Conservation (phyloP, 1,140 invertebrate genomes). For the Pogonus chalceus region DNA sequence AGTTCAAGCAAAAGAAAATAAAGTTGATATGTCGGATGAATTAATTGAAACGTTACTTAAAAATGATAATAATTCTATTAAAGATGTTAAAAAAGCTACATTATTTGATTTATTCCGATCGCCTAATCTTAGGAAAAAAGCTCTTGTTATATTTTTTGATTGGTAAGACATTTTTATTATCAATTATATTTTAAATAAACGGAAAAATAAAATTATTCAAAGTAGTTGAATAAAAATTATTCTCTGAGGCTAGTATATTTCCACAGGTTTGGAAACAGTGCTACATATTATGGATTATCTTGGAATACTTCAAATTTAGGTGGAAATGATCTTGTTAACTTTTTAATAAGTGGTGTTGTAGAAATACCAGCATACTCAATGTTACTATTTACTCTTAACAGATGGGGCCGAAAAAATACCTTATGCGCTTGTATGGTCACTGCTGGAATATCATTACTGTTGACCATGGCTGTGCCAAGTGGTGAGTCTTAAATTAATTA, state of each 20-base stretch:
- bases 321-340: slow-evolving; percentile 64
- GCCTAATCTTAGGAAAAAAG: slow-evolving; percentile 57
- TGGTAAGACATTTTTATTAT: slow-evolving; percentile 60
- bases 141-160: slow-evolving; percentile 64
- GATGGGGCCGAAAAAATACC: slow-evolving; percentile 59
- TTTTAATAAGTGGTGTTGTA: slow-evolving; percentile 62
- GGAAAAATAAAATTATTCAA: too few species aligned
- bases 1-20: slow-evolving; percentile 57
- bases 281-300: slow-evolving; percentile 73
- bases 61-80: slow-evolving; percentile 32
- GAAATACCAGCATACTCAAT: slow-evolving; percentile 68
- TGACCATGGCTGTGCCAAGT: slow-evolving; percentile 47
- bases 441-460: slow-evolving; percentile 50
- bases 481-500: too few species aligned
- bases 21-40: slow-evolving; percentile 45
- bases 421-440: slow-evolving; percentile 60
- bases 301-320: slow-evolving; percentile 67
- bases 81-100: slow-evolving; percentile 40
- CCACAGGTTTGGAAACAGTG: slow-evolving; percentile 70
- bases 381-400: slow-evolving; percentile 57
- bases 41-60: slow-evolving; percentile 43
- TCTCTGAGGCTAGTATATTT: too few species aligned
- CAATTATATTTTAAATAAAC: too few species aligned
- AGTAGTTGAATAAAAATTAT: too few species aligned
- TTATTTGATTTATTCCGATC: slow-evolving; percentile 61